Evolutionary conservation across 2,113 vertebrate species (phyloP).

Genomic region (Tenrec ecaudatus): DNA sequence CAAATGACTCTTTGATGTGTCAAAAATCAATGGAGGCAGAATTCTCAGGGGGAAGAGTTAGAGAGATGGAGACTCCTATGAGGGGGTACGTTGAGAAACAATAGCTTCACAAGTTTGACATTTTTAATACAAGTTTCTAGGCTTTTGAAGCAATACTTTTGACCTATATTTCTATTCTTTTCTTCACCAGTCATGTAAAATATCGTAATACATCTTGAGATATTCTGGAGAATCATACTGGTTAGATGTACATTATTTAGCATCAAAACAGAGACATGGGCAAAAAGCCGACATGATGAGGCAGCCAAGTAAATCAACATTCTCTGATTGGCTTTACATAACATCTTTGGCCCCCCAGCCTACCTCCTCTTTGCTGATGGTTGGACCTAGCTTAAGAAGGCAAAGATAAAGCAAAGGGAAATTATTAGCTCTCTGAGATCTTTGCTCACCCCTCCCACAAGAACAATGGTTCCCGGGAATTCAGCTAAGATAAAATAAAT

Average conservation of each 20-base stretch:
- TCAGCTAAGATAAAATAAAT: slow-evolving; percentile 8
- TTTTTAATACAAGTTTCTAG: too few species aligned
- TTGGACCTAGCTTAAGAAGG: slow-evolving; percentile 31
- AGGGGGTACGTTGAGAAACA: too few species aligned
- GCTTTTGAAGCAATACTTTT: too few species aligned
- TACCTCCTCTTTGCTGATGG: background rate
- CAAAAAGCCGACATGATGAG: slow-evolving; percentile 34
- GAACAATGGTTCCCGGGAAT: slow-evolving; percentile 16
- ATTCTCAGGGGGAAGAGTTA: too few species aligned
- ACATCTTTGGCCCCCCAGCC: background rate
- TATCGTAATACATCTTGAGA: background rate
- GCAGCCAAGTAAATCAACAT: background rate
- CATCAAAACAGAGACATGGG: background rate
- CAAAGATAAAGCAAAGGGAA: slow-evolving; percentile 35
- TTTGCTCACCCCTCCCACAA: background rate
- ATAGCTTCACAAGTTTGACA: too few species aligned
- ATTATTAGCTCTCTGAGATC: background rate
- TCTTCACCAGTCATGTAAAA: slow-evolving; percentile 32
- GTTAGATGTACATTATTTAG: slow-evolving; percentile 24
- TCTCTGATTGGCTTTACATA: background rate
- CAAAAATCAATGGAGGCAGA: too few species aligned
- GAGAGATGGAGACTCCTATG: too few species aligned
- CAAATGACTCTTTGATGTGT: too few species aligned
- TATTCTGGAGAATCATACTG: background rate
- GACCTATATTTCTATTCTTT: background rate